Base-by-base conservation (phyloP, 2,113 vertebrate species). In the Mirza zaza region DNA sequence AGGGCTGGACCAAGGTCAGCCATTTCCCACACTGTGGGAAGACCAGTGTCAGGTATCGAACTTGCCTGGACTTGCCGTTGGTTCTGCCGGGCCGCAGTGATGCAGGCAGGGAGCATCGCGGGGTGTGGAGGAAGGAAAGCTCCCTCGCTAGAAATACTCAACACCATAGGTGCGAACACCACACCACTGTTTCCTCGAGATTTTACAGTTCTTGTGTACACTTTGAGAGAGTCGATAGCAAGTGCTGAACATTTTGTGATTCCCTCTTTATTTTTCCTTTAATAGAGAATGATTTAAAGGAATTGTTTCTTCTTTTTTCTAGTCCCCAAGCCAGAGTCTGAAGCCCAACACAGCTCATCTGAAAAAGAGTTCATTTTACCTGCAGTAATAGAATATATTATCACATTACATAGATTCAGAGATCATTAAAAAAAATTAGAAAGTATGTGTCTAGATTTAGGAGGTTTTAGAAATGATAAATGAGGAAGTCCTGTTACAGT, bases 391-490 rank as follows among this genome's bases (percentile, higher is more conserved):
- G 70, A 50, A 61, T 57, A 23, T 50, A 48, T 87, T 85, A 94
- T 0, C 10, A 82, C 10, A 82, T 39, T 61, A 34, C 3, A 9
- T 36, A 87, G 68, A 14, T 86, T 95, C 50, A 88, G 52, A 50
- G 79, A 73, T 63, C 82, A 81, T 95, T 97, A 27, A 82, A 80
- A 95, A 21, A 52, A 76, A n/a, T 39, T 91, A 9, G 14, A 45
- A 55, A 84, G 25, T 42, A n/a, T 55, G 25, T 50, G 11, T 32
- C 1, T 2, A 81, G 59, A 85, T 86, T 88, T 82, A 81, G 68
- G 39, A 91, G 34, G n/a, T 91, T 96, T 95, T 61, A 61, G 85
- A 84, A 57, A 50, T 68, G 57, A 32, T 91, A 65, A 81, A 61
- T 9, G 81, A 93, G 67, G n/a, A 80, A 36, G 87, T 89, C 57